Base-by-base conservation (phyloP, 2,888 invertebrate species). In the Dasysyrphus tricinctus region DNA sequence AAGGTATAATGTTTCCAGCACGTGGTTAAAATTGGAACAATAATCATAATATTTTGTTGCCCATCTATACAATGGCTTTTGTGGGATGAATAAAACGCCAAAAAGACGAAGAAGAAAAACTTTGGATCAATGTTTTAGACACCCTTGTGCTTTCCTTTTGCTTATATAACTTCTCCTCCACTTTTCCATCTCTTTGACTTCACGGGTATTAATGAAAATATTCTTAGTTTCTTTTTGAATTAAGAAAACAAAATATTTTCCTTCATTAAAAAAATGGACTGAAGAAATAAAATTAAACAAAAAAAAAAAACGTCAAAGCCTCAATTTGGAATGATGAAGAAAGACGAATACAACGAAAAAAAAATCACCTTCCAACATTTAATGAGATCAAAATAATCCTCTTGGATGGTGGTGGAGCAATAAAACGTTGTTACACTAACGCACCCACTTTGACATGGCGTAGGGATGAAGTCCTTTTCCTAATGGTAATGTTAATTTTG, bases 331-430 rank as follows among this genome's bases (percentile, higher is more conserved):
- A 74, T 14, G 65, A 56, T 54, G 61, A 32, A 14, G 49, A 32
- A 6, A 56, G 14, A 44, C 44, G 44, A 11, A 49, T n/a, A n/a
- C n/a, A 1, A 57, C 0, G 11, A 51, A 61, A 73, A 69, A 67
- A 85, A 74, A 69, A 16, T 70, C 73, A 54, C 75, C 24, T 79
- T 76, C 75, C 75, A n/a, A 65, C 79, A 82, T 75, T 80, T 87
- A 87, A 87, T 87, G 87, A 82, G 82, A 87, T 87, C 87, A 87
- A 80, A 87, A 87, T 82, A 87, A 87, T 82, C 82, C 79, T 16
- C 61, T 32, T 76, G 5, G 72, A 34, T 69, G 44, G 65, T 67
- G 65, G 14, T 19, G 49, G 49, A 67, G 49, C 65, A 67, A 49
- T 51, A 65, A 32, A 67, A 67, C 69, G 42, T 78, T 70, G 74